Percentiles rank a stretch among this genome's conserved stretches.
Conservation (phyloP, 2,888 invertebrate species). For the Oasisia sp. region DNA sequence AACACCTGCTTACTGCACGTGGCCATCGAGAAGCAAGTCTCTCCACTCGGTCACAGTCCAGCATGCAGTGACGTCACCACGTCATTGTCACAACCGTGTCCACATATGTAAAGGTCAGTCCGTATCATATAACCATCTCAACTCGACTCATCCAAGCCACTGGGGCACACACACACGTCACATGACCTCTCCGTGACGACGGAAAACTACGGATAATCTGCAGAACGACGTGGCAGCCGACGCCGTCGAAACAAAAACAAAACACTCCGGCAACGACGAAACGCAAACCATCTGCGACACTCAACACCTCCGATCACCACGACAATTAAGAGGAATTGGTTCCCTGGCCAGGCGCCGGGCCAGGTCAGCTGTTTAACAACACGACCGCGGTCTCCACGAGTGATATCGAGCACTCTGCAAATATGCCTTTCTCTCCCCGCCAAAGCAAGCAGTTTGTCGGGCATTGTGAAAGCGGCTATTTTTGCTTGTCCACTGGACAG, state of each 20-base stretch:
- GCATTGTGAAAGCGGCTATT: neutral
- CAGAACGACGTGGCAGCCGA: neutral
- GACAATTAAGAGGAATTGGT: neutral
- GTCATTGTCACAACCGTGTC: neutral
- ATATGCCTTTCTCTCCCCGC: neutral
- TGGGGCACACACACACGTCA: neutral
- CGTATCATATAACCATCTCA: neutral
- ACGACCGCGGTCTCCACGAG: constrained; percentile 8
- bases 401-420: neutral
- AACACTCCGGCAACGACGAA: neutral
- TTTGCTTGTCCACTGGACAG: neutral
- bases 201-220: neutral
- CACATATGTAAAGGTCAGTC: neutral
- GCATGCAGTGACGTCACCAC: neutral
- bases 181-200: neutral
- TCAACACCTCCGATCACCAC: neutral
- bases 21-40: neutral
- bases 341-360: neutral
- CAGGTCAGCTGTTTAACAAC: neutral
- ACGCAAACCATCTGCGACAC: neutral
- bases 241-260: neutral
- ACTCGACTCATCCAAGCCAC: neutral
- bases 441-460: neutral
- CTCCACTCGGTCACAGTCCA: neutral
- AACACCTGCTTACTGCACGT: neutral